Evolutionary conservation across 2,888 invertebrate genomes (phyloP), one percentile per base, ranked within the genome.

Genomic region (Amblyjoppa proteus): DNA sequence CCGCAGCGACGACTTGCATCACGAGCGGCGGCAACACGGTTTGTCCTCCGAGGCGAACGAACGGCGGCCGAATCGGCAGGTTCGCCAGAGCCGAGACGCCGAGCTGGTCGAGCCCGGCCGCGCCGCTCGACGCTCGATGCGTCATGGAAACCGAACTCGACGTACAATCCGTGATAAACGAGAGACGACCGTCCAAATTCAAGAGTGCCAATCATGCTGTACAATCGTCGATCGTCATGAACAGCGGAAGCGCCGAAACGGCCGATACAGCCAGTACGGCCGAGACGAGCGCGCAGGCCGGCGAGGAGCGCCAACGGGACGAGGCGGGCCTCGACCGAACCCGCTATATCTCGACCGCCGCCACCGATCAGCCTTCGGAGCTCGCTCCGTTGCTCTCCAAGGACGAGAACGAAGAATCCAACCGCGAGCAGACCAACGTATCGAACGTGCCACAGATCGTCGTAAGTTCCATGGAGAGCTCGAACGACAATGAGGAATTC

Each of bases 111-210:
- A 81, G 56, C 66, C 58, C 58, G 6, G 41, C 49, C 2, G 73
- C 69, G 51, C 80, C 70, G 31, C 64, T 56, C 20, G 53, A 56
- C 20, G 6, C 53, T 2, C n/a, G 53, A 25, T 56, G 68, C n/a
- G 51, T 70, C n/a, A n/a, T 31, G 34, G 85, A 86, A 7, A 73
- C 31, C 53, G 91, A 92, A 51, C 85, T 93, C 34, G 93, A 94
- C 88, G 93, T 94, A 68, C 94, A 93, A 79, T 94, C 93, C 5
- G 87, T 94, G 53, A 94, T 94, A 70, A 94, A 93, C 88, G 94
- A 94, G 89, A 90, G 93, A 81, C 91, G 93, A 81, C 93, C 94
- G 85, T 92, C 93, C 84, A 93, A 90, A 81, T 81, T 93, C 64
- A 93, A 91, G 74, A 88, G 88, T 61, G 20, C 79, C 53, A 88